Percentiles rank a stretch among this genome's conserved stretches.
Conservation (phyloP, 2,888 invertebrate species). For the Chirona hameri region DNA sequence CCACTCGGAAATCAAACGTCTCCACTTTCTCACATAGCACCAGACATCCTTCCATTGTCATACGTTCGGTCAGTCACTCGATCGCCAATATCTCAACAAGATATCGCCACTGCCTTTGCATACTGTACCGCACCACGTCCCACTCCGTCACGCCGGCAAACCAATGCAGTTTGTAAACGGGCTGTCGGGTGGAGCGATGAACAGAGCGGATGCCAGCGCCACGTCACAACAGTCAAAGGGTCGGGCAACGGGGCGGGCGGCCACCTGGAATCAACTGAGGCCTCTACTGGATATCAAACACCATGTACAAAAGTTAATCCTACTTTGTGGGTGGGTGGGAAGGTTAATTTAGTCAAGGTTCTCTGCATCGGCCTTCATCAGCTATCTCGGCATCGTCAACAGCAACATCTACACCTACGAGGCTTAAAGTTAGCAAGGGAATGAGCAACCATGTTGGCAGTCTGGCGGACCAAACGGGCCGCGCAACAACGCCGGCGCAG, state of each 20-base stretch:
- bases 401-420: background rate
- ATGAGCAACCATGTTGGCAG: conserved; percentile 27
- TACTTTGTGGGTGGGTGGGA: background rate
- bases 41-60: too few relatives aligned
- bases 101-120: too few relatives aligned
- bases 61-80: too few relatives aligned
- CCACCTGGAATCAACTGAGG: background rate
- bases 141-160: background rate
- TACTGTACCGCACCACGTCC: background rate
- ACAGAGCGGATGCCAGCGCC: background rate
- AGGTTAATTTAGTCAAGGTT: background rate
- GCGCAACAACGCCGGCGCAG: background rate
- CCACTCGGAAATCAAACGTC: background rate
- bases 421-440: conserved; percentile 13
- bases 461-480: background rate
- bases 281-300: background rate
- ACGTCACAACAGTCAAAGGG: conserved; percentile 1
- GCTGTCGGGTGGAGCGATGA: background rate
- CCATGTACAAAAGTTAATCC: conserved; percentile 25
- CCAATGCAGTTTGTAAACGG: background rate
- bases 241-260: background rate
- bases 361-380: background rate
- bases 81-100: too few relatives aligned
- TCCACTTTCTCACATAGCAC: background rate
- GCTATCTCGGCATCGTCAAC: background rate